A percentile compares a stretch with the other conserved stretches of the same genome.
Evolutionary conservation across 2,797 vertebrate species (phyloP).

Genomic region (Huso huso): DNA sequence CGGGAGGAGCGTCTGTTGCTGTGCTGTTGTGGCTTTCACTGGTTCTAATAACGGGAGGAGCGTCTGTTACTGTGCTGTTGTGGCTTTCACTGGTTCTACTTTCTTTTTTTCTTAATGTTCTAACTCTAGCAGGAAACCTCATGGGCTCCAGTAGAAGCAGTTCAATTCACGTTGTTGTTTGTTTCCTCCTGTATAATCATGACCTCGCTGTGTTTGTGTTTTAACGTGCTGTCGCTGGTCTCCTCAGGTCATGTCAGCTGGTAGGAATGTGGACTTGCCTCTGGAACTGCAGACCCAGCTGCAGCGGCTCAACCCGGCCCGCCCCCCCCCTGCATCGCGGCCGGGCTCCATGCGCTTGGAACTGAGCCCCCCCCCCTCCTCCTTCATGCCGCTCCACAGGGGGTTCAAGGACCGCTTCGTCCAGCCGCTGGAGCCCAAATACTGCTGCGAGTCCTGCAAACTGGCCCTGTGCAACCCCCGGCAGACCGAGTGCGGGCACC

Average conservation of each 20-base stretch:
- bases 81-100: no score
- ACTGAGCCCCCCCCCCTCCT: slow-evolving; percentile 40
- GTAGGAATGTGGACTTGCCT: slow-evolving; percentile 71
- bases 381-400: slow-evolving; percentile 75
- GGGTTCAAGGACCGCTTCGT: slow-evolving; percentile 88
- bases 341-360: slow-evolving; percentile 49
- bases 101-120: no score
- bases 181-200: no score
- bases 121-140: no score
- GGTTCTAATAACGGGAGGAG: no score
- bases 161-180: no score
- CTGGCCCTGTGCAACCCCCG: slow-evolving; percentile 84
- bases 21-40: no score
- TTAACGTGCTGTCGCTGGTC: slow-evolving; percentile 18
- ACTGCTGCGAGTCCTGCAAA: slow-evolving; percentile 86
- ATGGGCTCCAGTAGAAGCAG: no score
- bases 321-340: slow-evolving; percentile 10
- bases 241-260: slow-evolving; percentile 79
- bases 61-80: no score
- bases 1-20: no score
- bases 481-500: slow-evolving; percentile 92
- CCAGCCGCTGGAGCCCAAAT: slow-evolving; percentile 81
- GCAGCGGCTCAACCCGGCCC: slow-evolving; percentile 68
- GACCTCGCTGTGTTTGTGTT: not conserved
- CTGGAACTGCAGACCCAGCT: slow-evolving; percentile 67